Conservation (phyloP, 2,797 vertebrate genomes). For the Nannoperca obscura region DNA sequence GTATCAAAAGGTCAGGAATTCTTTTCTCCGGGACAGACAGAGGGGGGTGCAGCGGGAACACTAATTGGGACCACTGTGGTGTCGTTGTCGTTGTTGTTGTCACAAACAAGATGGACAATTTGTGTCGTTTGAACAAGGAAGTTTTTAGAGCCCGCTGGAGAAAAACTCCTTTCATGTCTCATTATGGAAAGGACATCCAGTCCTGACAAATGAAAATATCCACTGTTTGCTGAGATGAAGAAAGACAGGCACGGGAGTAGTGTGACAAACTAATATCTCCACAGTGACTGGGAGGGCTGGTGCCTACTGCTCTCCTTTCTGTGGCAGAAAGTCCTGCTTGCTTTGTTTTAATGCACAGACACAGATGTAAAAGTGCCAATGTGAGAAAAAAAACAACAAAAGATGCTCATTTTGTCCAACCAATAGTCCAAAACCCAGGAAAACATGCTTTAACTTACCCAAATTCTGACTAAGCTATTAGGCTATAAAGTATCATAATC, state of each 20-base stretch:
- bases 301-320: background rate
- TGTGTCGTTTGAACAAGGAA: slow-evolving; percentile 4
- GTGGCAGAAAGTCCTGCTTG: background rate
- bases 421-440: background rate
- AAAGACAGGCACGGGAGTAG: background rate
- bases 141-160: slow-evolving; percentile 21
- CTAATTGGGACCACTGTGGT: slow-evolving; percentile 39
- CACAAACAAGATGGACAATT: slow-evolving; percentile 51
- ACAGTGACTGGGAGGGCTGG: background rate
- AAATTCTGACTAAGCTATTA: background rate
- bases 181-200: slow-evolving; percentile 31
- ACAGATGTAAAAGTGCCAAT: too few species aligned
- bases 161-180: slow-evolving; percentile 27
- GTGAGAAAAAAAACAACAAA: background rate
- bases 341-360: background rate
- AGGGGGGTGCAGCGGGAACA: slow-evolving; percentile 19
- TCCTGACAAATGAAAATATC: slow-evolving; percentile 3
- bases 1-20: slow-evolving; percentile 75
- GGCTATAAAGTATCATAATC: background rate
- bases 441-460: background rate
- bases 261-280: background rate
- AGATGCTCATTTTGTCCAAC: background rate
- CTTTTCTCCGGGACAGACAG: slow-evolving; percentile 61
- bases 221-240: background rate
- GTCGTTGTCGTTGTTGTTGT: slow-evolving; percentile 42